Evolutionary conservation across 1,140 invertebrate genomes (phyloP), one percentile per base, ranked within the genome.

Genomic region (Zaprionus vittiger): DNA sequence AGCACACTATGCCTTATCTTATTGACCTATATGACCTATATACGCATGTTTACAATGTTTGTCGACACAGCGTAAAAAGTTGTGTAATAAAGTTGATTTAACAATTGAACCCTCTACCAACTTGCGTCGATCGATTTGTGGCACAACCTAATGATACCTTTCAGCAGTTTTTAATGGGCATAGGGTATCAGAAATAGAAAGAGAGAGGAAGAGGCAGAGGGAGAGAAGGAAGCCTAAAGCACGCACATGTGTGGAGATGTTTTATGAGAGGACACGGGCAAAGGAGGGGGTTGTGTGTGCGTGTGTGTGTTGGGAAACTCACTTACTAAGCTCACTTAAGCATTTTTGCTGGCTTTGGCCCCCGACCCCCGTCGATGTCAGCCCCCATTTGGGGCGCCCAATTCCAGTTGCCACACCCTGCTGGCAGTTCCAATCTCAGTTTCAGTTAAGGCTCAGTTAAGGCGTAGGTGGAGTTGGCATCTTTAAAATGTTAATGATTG

Each of bases 231-330:
- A 64, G 71, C 71, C 65, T 37, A 79, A 85, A 63, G 81, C 65
- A 73, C 79, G 72, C 81, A 84, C 85, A 89, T 90, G 79, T 89
- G 84, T 89, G 60, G 84, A 89, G 79, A 89, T 87, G 80, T 71
- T 89, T 86, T 87, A 86, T 89, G 64, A 26, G 34, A 6, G n/a
- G n/a, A 47, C 2, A 34, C 6, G 28, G 20, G 20, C 20, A 22
- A 22, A 22, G 3, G 26, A 26, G 38, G 15, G 41, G 17, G 55
- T 55, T 37, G 71, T 76, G 68, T 70, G 62, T 68, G 55, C 14
- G 59, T 54, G 71, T 79, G 68, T 70, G 62, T 68, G 66, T 63
- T 70, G 57, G 15, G 44, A 28, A 80, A 83, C 83, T 80, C 70
- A 76, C 38, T 57, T 49, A 68, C 75, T 89, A 89, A 89, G 84